These are phyloP conservation scores for Rhaphigaster nebulosa DNA, from an alignment of 2,888 invertebrate species.

Conservation along the genomic window DNA sequence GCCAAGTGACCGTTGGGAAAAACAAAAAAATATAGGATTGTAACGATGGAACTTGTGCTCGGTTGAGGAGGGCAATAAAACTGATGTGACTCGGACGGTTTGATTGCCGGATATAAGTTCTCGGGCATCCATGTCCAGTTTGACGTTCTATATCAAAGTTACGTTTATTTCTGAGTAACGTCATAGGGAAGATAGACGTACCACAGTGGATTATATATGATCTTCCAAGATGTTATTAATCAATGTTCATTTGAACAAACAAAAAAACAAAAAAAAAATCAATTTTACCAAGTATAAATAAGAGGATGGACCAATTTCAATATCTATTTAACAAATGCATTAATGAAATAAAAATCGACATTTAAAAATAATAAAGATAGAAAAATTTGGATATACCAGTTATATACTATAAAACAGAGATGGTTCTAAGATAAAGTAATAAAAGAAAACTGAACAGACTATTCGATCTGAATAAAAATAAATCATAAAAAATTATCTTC, in stretches of 20 bases:
- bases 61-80: conserved; percentile 8
- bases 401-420: too few species aligned
- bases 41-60: conserved; percentile 26
- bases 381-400: too few species aligned
- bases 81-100: conserved; percentile 11
- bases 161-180: neutral
- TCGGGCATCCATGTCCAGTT: neutral
- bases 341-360: too few species aligned
- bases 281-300: too few species aligned
- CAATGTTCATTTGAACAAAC: neutral
- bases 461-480: too few species aligned
- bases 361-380: too few species aligned
- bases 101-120: conserved; percentile 16
- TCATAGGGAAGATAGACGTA: neutral
- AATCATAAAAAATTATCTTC: too few species aligned
- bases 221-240: neutral
- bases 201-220: neutral
- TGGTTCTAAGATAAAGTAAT: too few species aligned
- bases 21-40: conserved; percentile 14
- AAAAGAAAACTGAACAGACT: too few species aligned
- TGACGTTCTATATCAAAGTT: neutral
- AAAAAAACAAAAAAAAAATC: neutral
- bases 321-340: too few species aligned
- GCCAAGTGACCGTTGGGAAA: neutral
- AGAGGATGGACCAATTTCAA: too few species aligned